These are phyloP conservation scores for Echinarachnius parma DNA, from an alignment of 53 echinoderm and acorn worm species.

Conservation along the genomic window DNA sequence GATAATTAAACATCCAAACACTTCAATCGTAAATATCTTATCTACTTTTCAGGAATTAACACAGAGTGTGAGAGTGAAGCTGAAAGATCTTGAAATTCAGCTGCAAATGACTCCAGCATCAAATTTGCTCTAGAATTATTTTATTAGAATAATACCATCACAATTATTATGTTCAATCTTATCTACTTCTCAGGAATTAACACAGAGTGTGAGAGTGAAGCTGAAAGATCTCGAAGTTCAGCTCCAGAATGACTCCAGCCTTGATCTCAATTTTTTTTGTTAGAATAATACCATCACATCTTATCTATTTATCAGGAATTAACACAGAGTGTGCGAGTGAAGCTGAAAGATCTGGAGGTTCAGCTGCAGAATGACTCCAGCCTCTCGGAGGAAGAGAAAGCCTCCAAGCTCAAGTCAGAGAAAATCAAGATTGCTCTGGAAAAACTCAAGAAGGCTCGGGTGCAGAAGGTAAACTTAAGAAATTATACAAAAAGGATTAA, in stretches of 20 bases:
- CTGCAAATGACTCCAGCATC: conserved; percentile 69
- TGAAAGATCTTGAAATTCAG: conserved; percentile 81
- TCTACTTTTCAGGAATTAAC: conserved; percentile 51
- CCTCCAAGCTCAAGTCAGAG: conserved; percentile 85
- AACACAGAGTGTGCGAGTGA: conserved; percentile 92
- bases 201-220: conserved; percentile 93
- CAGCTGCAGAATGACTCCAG: conserved; percentile 74
- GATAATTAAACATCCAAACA: too few species aligned
- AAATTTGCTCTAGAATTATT: too few species aligned
- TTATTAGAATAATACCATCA: too few species aligned
- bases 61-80: conserved; percentile 90
- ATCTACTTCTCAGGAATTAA: conserved; percentile 44
- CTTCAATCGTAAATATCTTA: too few species aligned
- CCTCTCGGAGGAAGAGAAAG: conserved; percentile 84
- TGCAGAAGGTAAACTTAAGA: conserved; percentile 77
- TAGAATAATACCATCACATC: too few species aligned
- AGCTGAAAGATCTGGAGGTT: conserved; percentile 80
- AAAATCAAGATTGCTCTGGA: conserved; percentile 98
- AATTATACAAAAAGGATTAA: not conserved
- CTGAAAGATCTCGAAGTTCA: conserved; percentile 81
- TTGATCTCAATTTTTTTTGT: too few species aligned
- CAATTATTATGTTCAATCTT: too few species aligned
- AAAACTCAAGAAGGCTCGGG: conserved; percentile 91
- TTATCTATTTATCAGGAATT: conserved; percentile 38
- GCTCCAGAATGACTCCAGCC: conserved; percentile 65